Percentiles rank a stretch among this genome's conserved stretches.
These are phyloP conservation scores for Agapornis canus DNA, from an alignment of 2,797 vertebrate species.

Conservation along the genomic window DNA sequence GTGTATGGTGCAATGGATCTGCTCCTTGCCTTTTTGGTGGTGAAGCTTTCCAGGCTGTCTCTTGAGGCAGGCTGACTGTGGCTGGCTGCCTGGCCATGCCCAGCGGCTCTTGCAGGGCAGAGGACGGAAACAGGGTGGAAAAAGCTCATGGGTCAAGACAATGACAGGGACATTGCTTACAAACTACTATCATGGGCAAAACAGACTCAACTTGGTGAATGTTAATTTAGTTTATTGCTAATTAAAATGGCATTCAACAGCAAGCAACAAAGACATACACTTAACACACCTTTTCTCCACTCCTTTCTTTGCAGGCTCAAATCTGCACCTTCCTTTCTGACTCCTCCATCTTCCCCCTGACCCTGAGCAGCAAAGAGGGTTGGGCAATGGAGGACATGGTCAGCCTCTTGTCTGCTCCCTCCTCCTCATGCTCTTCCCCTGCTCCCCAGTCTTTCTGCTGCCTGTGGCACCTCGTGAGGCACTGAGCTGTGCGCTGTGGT, in stretches of 20 bases:
- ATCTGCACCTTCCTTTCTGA: background rate
- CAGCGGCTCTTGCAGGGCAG: background rate
- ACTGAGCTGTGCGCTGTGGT: background rate
- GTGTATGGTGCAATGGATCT: background rate
- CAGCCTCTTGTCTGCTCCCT: background rate
- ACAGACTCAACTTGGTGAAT: background rate
- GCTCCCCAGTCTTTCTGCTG: background rate
- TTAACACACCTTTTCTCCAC: background rate
- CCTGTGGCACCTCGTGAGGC: background rate
- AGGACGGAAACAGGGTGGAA: background rate
- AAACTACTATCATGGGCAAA: background rate
- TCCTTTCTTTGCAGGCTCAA: background rate
- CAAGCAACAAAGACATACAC: background rate
- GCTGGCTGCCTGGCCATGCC: background rate
- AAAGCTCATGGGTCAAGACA: background rate
- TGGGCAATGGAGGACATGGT: no score
- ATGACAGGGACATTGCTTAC: background rate
- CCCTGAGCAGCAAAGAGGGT: rapidly evolving
- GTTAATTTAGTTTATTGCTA: background rate
- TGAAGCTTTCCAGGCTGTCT: background rate
- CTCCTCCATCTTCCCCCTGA: background rate
- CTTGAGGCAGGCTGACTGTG: background rate
- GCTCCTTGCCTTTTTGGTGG: background rate
- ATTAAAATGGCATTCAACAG: background rate
- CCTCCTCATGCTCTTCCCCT: background rate